These are phyloP conservation scores for Heliconius cydno DNA, from an alignment of 2,888 invertebrate genomes.

Conservation along the genomic window DNA sequence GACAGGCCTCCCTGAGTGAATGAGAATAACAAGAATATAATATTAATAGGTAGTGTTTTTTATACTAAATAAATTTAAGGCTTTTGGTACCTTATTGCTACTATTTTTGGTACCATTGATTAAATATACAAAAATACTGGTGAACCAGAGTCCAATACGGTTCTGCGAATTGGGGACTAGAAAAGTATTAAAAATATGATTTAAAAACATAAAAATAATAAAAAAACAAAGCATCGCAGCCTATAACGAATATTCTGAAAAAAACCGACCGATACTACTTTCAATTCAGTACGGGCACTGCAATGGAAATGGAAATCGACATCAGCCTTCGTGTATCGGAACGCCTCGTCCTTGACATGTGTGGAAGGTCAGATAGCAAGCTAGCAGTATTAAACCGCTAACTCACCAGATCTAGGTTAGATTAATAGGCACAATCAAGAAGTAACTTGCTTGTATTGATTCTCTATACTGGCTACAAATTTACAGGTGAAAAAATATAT, in stretches of 20 bases:
- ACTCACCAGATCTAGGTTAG: slow-evolving; percentile 31
- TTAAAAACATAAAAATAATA: not conserved
- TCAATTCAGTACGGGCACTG: slow-evolving; percentile 5
- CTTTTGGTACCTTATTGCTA: no score
- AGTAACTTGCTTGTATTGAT: slow-evolving; percentile 15
- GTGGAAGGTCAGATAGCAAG: slow-evolving; percentile 32
- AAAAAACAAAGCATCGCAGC: not conserved
- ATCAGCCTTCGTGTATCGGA: slow-evolving; percentile 20
- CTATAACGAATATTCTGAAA: slow-evolving; percentile 7
- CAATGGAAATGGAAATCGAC: slow-evolving; percentile 21
- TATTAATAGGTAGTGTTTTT: not conserved
- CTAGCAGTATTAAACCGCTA: slow-evolving; percentile 21
- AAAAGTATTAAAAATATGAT: no score
- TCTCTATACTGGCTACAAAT: not conserved
- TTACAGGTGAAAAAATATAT: not conserved
- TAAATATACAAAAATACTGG: no score
- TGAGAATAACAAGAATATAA: slow-evolving; percentile 1
- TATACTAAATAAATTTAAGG: no score
- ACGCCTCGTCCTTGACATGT: slow-evolving; percentile 30
- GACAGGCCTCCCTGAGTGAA: slow-evolving; percentile 89
- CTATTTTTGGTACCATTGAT: no score
- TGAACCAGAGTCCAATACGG: no score
- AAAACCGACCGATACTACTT: slow-evolving; percentile 2
- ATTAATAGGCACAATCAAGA: slow-evolving; percentile 25
- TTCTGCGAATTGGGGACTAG: no score